phyloP scores from a whole-genome alignment of 2,113 vertebrate species.

The Arizona elegans region DNA sequence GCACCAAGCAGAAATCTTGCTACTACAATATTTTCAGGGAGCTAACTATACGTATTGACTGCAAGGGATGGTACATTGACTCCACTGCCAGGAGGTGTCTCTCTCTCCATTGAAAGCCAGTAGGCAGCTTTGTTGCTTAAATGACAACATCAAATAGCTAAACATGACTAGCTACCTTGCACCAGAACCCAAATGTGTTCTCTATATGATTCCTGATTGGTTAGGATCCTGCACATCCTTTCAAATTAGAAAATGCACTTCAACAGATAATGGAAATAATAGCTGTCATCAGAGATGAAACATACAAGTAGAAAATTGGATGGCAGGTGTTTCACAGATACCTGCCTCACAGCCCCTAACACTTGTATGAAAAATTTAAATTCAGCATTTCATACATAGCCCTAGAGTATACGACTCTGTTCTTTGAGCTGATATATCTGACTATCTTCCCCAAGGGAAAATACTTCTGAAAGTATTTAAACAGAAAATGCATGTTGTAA shows the following conservation, averaged over 20 bases:
- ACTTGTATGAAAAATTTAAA: neutral
- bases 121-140: neutral
- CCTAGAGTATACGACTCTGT: neutral
- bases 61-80: neutral
- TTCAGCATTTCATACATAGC: neutral
- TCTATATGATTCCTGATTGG: neutral
- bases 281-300: neutral
- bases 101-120: neutral
- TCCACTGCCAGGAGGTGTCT: neutral
- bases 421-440: neutral
- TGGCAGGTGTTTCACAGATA: neutral
- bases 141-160: neutral
- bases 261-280: neutral
- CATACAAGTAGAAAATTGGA: neutral
- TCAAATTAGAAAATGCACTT: neutral
- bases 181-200: neutral
- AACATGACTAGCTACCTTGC: neutral
- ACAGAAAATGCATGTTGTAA: neutral
- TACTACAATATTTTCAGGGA: neutral
- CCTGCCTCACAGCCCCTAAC: neutral
- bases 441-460: neutral
- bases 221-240: neutral
- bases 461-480: neutral
- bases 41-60: neutral
- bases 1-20: neutral